Evolutionary conservation across 92 coral and sea anemone species (phyloP), one percentile per base, ranked within the genome.

Genomic region (Epizoanthus ramosus): DNA sequence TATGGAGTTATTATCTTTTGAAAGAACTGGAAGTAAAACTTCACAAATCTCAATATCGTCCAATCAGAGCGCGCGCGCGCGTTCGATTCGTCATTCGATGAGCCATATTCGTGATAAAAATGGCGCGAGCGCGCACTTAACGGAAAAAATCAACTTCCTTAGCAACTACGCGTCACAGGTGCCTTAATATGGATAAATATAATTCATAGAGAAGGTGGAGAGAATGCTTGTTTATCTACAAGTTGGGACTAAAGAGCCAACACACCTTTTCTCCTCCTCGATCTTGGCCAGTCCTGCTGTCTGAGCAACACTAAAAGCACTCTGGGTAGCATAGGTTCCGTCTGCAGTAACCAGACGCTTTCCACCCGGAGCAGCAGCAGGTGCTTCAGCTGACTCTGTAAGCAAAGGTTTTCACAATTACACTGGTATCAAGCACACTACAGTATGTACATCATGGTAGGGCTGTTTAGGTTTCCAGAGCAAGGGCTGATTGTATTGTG

Each of bases 271-370:
- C 84, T 94, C 95, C 47, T 94, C 95, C 57, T 74, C 89, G 25
- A 74, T 80, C 87, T 94, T 91, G n/a, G 91, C 87, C 57, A 89
- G 90, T 9, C 86, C 88, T 4, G 94, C 93, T 23, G 91, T 83
- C 57, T 94, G 98, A 37, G 97, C 95, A 22, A 92, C 90, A 71
- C 91, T 88, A 81, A 93, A 91, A 14, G 97, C 97, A 81, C 99
- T 96, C 85, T 96, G 98, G 13, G 99, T 93, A 19, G 99, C 99
- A 52, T 96, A 96, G 6, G 99, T 96, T 3, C 99, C 99, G 83
- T 96, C 99, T 13, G 99, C 99, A n/a, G 99, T 96, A 74, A 96
- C 98, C 52, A 94, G 90, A 69, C 94, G 86, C 88, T 93, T 92
- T 10, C 94, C 91, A 39, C 89, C 95, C 0, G 84, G 37, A 17